These are phyloP conservation scores for Gibbula magus DNA, from an alignment of 2,888 invertebrate genomes.

Conservation along the genomic window DNA sequence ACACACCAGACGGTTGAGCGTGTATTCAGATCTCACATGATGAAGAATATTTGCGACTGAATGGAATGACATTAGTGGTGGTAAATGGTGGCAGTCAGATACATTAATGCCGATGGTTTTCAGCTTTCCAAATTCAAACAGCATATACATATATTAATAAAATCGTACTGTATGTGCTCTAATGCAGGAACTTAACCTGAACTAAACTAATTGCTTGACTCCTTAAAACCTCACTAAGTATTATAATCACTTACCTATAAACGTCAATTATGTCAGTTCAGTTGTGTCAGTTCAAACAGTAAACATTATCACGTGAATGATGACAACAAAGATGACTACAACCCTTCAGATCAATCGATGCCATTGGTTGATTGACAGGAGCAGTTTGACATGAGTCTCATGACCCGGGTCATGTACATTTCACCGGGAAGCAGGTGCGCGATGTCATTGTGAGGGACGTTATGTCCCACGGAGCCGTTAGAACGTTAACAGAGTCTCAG, in stretches of 20 bases:
- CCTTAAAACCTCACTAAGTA: not conserved
- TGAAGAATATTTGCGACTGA: too few species aligned
- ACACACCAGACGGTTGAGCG: too few species aligned
- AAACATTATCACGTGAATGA: too few species aligned
- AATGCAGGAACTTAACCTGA: not conserved
- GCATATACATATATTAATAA: not conserved
- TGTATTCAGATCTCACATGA: too few species aligned
- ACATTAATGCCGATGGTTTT: not conserved
- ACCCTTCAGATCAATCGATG: not conserved
- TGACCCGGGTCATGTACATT: slow-evolving; percentile 13
- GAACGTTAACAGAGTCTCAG: too few species aligned
- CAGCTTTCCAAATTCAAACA: not conserved
- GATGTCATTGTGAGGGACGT: not conserved
- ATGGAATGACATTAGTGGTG: too few species aligned
- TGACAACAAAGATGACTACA: too few species aligned
- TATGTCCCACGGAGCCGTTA: too few species aligned
- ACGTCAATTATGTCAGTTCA: too few species aligned
- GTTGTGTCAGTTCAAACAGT: too few species aligned
- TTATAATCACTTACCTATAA: not conserved
- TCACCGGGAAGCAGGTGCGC: not conserved
- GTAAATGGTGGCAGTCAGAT: too few species aligned
- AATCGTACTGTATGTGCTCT: not conserved
- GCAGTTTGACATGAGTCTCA: not conserved
- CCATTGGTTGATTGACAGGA: not conserved
- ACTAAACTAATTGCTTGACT: not conserved